A percentile compares a stretch with the other conserved stretches of the same genome.
phyloP scores from a whole-genome alignment of 2,113 vertebrate genomes.

The Anarrhichthys ocellatus region DNA sequence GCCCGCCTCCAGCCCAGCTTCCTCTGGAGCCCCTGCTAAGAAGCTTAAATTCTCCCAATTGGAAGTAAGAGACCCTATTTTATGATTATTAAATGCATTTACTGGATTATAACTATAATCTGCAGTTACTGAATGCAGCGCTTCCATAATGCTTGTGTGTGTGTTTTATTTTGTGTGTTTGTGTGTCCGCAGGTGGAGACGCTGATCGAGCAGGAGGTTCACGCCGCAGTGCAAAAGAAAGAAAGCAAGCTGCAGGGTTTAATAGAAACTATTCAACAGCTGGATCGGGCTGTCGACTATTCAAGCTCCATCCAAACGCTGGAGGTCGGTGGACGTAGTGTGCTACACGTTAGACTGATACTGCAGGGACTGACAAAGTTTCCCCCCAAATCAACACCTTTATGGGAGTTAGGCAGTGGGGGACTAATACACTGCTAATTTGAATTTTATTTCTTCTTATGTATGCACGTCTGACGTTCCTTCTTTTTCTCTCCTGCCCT shows the following conservation, averaged over 20 bases:
- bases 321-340: conserved; percentile 50
- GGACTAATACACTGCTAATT: background rate
- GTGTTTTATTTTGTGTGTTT: background rate
- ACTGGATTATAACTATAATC: background rate
- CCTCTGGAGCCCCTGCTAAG: background rate
- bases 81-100: background rate
- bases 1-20: fast-evolving
- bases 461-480: background rate
- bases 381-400: background rate
- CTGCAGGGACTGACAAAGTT: background rate
- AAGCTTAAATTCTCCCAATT: conserved; percentile 28
- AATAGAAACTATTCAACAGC: conserved; percentile 37
- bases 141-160: background rate
- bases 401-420: background rate
- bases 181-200: conserved; percentile 45
- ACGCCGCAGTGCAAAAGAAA: background rate
- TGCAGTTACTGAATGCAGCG: too few relatives aligned
- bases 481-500: too few relatives aligned
- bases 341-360: background rate
- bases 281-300: conserved; percentile 6
- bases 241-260: conserved; percentile 41
- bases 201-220: conserved; percentile 56
- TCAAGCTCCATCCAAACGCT: conserved; percentile 47
- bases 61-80: conserved; percentile 48
- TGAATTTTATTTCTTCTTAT: background rate